A percentile compares a stretch with the other conserved stretches of the same genome.
Conservation (phyloP, 1,140 invertebrate genomes). For the Latrodectus geometricus region DNA sequence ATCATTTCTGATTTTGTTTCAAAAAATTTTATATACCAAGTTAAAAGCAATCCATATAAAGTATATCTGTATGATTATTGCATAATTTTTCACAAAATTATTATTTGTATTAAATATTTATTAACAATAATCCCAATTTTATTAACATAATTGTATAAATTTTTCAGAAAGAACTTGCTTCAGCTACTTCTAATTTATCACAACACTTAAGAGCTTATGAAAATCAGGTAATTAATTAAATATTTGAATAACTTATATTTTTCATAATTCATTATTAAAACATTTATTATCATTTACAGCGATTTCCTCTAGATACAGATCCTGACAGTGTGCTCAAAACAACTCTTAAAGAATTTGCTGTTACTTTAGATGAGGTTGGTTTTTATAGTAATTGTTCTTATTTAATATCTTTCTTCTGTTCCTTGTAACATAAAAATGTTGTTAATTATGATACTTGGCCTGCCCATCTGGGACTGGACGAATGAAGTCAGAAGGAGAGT, state of each 20-base stretch:
- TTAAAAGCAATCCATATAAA: too few relatives aligned
- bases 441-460: too few relatives aligned
- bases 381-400: not conserved
- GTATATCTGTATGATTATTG: too few relatives aligned
- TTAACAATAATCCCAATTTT: too few relatives aligned
- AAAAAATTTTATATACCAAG: too few relatives aligned
- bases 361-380: constrained; percentile 70
- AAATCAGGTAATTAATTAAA: constrained; percentile 67
- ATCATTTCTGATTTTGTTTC: too few relatives aligned
- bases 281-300: constrained; percentile 63
- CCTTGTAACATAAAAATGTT: too few relatives aligned
- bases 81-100: too few relatives aligned
- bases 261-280: not conserved
- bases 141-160: not conserved
- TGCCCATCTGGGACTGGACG: too few relatives aligned
- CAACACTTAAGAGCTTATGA: constrained; percentile 70
- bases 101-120: too few relatives aligned
- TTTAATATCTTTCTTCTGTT: too few relatives aligned
- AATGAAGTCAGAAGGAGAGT: too few relatives aligned
- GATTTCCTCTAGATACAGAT: constrained; percentile 70
- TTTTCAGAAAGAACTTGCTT: constrained; percentile 70
- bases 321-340: constrained; percentile 69
- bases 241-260: not conserved
- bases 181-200: constrained; percentile 69
- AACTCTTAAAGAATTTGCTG: constrained; percentile 70